Percentiles rank a stretch among this genome's conserved stretches.
These are phyloP conservation scores for Gopherus evgoodei DNA, from an alignment of 2,113 vertebrate genomes.

Conservation along the genomic window DNA sequence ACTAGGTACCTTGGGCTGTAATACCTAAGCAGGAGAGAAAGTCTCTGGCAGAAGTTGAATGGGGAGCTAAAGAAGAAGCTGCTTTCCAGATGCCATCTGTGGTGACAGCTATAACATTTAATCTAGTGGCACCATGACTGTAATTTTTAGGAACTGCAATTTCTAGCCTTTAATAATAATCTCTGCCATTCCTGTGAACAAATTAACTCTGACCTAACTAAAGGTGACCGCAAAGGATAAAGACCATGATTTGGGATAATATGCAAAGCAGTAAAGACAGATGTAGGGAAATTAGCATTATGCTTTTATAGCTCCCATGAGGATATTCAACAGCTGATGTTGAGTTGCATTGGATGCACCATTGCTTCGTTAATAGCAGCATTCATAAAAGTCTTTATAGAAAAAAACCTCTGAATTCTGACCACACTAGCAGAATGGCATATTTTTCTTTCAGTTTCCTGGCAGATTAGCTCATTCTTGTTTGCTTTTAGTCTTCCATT, in stretches of 20 bases:
- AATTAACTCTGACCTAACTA: background rate
- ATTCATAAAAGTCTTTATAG: conserved; percentile 39
- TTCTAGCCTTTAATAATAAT: background rate
- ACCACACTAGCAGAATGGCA: background rate
- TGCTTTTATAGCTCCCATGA: conserved; percentile 16
- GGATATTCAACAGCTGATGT: conserved; percentile 28
- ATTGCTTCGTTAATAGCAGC: conserved; percentile 45
- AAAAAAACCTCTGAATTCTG: background rate
- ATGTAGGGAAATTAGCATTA: conserved; percentile 31
- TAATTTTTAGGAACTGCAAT: background rate
- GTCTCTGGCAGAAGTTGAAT: background rate
- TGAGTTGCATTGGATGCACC: conserved; percentile 39
- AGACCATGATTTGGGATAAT: background rate
- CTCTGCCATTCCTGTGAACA: background rate
- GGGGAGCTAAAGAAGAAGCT: background rate
- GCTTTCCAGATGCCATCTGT: background rate
- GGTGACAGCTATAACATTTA: background rate
- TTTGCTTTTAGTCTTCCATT: background rate
- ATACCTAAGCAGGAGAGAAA: background rate
- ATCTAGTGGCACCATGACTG: background rate
- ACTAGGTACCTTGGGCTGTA: background rate
- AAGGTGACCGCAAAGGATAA: background rate
- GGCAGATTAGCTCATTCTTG: background rate
- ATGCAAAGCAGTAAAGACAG: conserved; percentile 47
- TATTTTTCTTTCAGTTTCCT: background rate